Conservation (phyloP, 2,113 vertebrate species). For the Misgurnus mizolepis region DNA sequence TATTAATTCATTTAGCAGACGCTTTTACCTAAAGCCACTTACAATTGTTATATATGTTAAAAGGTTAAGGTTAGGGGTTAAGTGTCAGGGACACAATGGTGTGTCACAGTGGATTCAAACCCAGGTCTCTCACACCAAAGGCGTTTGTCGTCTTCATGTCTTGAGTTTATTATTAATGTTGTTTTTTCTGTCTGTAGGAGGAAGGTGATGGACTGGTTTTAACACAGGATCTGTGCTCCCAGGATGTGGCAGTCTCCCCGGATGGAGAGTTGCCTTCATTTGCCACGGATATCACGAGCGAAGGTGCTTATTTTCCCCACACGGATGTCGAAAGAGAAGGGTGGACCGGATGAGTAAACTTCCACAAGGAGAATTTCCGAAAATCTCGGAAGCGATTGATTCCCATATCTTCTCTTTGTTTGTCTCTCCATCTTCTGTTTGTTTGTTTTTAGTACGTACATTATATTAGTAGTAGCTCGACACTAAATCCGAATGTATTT, state of each 20-base stretch:
- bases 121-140: too few species aligned
- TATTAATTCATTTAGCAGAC: too few species aligned
- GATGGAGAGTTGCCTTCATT: conserved; percentile 47
- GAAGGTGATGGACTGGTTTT: conserved; percentile 27
- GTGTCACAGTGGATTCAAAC: too few species aligned
- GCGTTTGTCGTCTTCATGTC: too few species aligned
- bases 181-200: conserved; percentile 20
- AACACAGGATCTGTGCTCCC: conserved; percentile 46
- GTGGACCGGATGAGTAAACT: conserved; percentile 58
- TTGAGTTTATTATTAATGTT: not conserved
- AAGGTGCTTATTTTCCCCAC: conserved; percentile 54
- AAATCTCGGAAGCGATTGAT: conserved; percentile 57
- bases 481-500: conserved; percentile 88
- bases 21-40: too few species aligned
- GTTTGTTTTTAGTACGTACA: conserved; percentile 59
- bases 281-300: conserved; percentile 57
- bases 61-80: too few species aligned
- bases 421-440: conserved; percentile 36
- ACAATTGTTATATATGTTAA: too few species aligned
- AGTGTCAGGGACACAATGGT: too few species aligned
- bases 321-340: conserved; percentile 63
- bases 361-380: conserved; percentile 45
- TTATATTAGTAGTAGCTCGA: conserved; percentile 75
- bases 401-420: conserved; percentile 44
- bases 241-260: conserved; percentile 23